Evolutionary conservation across 1,140 invertebrate genomes (phyloP).

Genomic region (Drepana arcuata): DNA sequence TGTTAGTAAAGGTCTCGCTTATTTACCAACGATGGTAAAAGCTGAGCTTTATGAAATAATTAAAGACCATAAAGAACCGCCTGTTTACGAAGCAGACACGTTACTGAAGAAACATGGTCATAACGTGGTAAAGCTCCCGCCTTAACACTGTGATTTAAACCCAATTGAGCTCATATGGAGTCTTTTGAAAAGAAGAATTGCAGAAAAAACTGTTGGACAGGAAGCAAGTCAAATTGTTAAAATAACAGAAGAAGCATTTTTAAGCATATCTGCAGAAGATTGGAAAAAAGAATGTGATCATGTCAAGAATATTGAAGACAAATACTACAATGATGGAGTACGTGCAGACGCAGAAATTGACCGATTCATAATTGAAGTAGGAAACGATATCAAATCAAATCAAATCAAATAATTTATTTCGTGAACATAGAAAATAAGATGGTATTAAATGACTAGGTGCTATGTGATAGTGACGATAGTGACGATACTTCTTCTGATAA

Average conservation of each 20-base stretch:
- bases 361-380: no score
- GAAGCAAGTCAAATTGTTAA: not conserved
- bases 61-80: constrained; percentile 4
- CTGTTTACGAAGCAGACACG: constrained; percentile 2
- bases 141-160: constrained; percentile 9
- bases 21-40: constrained; percentile 1
- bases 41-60: constrained; percentile 1
- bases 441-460: no score
- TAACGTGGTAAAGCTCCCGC: constrained; percentile 5
- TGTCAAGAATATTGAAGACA: not conserved
- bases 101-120: constrained; percentile 1
- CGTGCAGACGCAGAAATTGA: no score
- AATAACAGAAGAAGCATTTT: not conserved
- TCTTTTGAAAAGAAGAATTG: constrained; percentile 2
- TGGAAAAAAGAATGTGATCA: not conserved
- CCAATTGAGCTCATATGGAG: constrained; percentile 8
- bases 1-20: not conserved
- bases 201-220: not conserved
- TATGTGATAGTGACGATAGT: no score
- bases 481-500: no score
- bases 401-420: no score
- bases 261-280: not conserved
- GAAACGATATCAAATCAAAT: no score
- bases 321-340: not conserved
- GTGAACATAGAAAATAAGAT: no score